These are phyloP conservation scores for Echinometra lucunter DNA, from an alignment of 53 echinoderm and acorn worm species.

Conservation along the genomic window DNA sequence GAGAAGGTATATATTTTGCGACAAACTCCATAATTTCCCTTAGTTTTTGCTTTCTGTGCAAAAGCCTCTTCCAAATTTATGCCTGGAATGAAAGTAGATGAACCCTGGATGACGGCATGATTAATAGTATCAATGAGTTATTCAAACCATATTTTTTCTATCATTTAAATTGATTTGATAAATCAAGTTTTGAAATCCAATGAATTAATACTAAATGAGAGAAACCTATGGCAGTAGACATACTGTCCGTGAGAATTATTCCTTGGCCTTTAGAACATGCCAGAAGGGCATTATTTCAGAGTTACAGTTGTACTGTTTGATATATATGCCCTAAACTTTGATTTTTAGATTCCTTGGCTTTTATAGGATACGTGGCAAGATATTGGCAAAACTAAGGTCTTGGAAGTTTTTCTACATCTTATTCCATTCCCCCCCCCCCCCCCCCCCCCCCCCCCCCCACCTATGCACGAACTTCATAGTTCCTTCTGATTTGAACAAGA, in stretches of 20 bases:
- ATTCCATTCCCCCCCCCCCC: no score
- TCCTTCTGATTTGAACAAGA: background rate
- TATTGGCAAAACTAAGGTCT: no score
- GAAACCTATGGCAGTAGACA: background rate
- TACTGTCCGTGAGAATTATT: background rate
- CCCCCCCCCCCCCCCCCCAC: no score
- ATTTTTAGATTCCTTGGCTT: no score
- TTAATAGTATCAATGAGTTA: background rate
- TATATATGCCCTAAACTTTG: no score
- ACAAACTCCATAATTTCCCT: background rate
- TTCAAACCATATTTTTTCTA: background rate
- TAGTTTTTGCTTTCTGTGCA: background rate
- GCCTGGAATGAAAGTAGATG: background rate
- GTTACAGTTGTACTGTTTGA: no score
- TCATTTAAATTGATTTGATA: background rate
- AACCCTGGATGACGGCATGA: background rate
- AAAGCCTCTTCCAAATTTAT: background rate
- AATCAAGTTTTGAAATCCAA: background rate
- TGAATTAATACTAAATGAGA: background rate
- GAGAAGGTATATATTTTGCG: background rate
- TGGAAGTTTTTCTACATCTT: no score
- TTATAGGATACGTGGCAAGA: no score
- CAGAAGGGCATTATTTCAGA: background rate
- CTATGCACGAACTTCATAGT: no score
- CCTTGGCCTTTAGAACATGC: no score